phyloP scores from a whole-genome alignment of 2,797 vertebrate species.

The Leptoclinus maculatus region DNA sequence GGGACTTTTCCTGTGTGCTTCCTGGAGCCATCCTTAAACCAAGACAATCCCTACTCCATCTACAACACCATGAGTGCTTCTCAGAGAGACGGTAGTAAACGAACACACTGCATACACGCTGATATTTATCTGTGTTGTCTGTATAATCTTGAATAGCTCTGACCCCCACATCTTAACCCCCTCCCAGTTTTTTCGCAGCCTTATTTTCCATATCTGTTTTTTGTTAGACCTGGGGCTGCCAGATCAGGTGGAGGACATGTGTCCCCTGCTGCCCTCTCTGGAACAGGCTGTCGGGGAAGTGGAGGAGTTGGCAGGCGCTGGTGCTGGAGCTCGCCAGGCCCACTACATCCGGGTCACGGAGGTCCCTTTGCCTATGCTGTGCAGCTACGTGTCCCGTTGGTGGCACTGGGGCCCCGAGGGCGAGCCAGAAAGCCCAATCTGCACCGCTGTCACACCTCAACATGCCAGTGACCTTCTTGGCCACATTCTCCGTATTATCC shows the following conservation, averaged over 20 bases:
- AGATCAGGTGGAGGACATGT: constrained; percentile 84
- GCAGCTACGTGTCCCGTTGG: constrained; percentile 93
- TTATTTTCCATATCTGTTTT: constrained; percentile 28
- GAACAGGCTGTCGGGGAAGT: constrained; percentile 89
- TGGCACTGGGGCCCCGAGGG: constrained; percentile 86
- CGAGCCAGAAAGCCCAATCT: constrained; percentile 76
- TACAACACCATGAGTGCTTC: constrained; percentile 86
- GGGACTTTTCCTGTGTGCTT: constrained; percentile 93
- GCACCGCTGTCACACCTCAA: constrained; percentile 86
- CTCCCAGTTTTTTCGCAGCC: neutral
- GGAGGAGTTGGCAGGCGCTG: constrained; percentile 86
- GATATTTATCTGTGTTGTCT: neutral
- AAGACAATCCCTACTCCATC: constrained; percentile 88
- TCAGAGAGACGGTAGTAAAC: constrained; percentile 86
- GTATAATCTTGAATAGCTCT: neutral
- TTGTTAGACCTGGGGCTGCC: constrained; percentile 83
- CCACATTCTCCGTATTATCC: constrained; percentile 91
- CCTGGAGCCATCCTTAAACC: constrained; percentile 90
- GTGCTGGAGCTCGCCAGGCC: constrained; percentile 88
- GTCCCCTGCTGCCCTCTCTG: constrained; percentile 90
- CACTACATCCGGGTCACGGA: constrained; percentile 89
- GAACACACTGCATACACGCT: neutral
- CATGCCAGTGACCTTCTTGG: constrained; percentile 92
- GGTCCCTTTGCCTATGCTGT: constrained; percentile 92
- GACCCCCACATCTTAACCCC: neutral